phyloP scores from a whole-genome alignment of 23 tunicate genomes.

The Botrylloides violaceus region DNA sequence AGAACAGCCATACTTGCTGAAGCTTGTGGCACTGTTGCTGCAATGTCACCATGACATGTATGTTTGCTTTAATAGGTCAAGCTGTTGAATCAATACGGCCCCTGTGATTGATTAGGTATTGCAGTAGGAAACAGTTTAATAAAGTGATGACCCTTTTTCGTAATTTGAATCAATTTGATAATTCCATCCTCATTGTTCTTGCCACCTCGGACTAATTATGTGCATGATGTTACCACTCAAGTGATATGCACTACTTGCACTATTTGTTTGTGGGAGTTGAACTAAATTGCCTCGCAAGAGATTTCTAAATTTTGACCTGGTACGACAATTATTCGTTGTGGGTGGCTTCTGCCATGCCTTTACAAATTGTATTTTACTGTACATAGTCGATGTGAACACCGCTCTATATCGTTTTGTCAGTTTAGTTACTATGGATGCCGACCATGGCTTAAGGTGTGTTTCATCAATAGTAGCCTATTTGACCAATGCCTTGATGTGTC shows the following conservation, averaged over 20 bases:
- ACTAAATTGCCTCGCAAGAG: neutral
- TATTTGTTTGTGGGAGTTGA: no score
- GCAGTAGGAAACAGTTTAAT: neutral
- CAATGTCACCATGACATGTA: neutral
- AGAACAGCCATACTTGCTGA: neutral
- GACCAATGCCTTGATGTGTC: neutral
- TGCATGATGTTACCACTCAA: no score
- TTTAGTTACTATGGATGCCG: neutral
- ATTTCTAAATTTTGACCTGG: neutral
- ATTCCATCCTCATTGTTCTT: neutral
- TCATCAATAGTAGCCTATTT: neutral
- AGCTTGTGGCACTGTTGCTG: neutral
- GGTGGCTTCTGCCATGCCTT: neutral
- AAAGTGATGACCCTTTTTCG: neutral
- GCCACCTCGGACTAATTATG: no score
- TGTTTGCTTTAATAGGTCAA: no score
- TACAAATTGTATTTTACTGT: neutral
- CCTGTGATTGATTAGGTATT: no score
- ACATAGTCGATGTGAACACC: neutral
- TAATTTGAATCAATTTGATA: no score
- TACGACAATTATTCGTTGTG: neutral
- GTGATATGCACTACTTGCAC: no score
- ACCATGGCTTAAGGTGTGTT: neutral
- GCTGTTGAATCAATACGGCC: no score
- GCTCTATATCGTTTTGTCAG: neutral